Evolutionary conservation across 2,113 vertebrate genomes (phyloP).

Genomic region (Ornithorhynchus anatinus): DNA sequence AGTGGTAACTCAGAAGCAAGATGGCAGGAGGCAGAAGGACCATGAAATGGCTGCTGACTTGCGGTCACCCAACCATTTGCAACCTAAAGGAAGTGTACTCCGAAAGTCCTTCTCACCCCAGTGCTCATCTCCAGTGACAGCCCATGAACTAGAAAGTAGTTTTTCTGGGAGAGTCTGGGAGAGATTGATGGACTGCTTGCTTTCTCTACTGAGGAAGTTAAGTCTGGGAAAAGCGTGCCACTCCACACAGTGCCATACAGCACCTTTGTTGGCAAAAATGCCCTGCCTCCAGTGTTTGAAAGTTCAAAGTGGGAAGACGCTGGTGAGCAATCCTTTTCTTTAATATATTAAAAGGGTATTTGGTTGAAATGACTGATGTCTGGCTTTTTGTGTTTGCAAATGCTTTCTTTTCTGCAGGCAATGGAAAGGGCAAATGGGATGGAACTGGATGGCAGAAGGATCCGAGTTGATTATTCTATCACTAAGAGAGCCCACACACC

Average conservation of each 20-base stretch:
- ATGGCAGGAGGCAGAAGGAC: slow-evolving; percentile 61
- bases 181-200: slow-evolving; percentile 9
- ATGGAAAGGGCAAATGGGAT: slow-evolving; percentile 93
- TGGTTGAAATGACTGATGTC: no score
- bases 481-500: slow-evolving; percentile 92
- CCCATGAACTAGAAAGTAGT: background rate
- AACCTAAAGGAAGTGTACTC: slow-evolving; percentile 56
- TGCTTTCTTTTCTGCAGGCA: slow-evolving; percentile 75
- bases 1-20: slow-evolving; percentile 61
- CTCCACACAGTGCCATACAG: background rate
- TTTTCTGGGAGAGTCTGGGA: background rate
- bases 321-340: no score
- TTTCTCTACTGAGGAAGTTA: slow-evolving; percentile 3
- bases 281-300: no score
- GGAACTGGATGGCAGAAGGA: slow-evolving; percentile 90
- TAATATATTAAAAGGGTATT: no score
- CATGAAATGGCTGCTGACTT: slow-evolving; percentile 60
- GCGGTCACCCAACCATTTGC: slow-evolving; percentile 62
- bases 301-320: no score
- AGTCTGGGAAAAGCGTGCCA: background rate
- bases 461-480: slow-evolving; percentile 92
- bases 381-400: background rate
- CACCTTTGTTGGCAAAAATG: background rate
- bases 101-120: slow-evolving; percentile 20
- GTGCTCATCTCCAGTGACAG: background rate